phyloP scores from a whole-genome alignment of 2,113 vertebrate species.

The Corvus cornix region DNA sequence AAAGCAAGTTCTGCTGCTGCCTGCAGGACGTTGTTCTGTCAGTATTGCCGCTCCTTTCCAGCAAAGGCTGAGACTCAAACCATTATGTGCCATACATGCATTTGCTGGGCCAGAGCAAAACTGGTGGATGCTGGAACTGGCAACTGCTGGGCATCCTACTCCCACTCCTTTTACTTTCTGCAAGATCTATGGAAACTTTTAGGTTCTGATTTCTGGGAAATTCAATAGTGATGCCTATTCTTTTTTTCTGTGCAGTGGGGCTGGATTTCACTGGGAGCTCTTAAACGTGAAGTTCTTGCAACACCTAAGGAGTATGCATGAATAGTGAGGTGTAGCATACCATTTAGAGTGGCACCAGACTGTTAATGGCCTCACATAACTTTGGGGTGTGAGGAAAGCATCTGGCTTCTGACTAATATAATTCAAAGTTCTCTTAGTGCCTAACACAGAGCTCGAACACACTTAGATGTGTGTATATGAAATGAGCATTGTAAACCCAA shows the following conservation, averaged over 20 bases:
- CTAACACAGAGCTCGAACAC: neutral
- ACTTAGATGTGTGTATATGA: neutral
- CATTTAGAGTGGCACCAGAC: neutral
- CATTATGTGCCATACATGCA: rapidly evolving
- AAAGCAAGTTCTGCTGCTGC: neutral
- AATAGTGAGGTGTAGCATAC: neutral
- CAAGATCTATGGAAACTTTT: neutral
- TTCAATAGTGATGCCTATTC: neutral
- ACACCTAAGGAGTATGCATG: neutral
- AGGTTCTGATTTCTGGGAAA: neutral
- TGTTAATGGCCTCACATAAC: neutral
- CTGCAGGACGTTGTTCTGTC: neutral
- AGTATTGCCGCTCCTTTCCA: neutral
- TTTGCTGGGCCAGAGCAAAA: neutral
- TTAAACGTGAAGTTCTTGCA: neutral
- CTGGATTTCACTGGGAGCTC: neutral
- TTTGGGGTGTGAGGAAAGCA: neutral
- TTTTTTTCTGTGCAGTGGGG: neutral
- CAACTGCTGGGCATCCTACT: neutral
- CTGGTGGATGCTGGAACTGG: neutral
- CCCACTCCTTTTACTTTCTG: neutral
- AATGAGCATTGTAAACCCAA: neutral
- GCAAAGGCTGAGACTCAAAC: neutral
- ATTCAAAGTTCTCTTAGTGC: neutral
- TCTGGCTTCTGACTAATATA: neutral